A percentile compares a stretch with the other conserved stretches of the same genome.
These are phyloP conservation scores for Melieria picta DNA, from an alignment of 2,888 invertebrate species.

Conservation along the genomic window DNA sequence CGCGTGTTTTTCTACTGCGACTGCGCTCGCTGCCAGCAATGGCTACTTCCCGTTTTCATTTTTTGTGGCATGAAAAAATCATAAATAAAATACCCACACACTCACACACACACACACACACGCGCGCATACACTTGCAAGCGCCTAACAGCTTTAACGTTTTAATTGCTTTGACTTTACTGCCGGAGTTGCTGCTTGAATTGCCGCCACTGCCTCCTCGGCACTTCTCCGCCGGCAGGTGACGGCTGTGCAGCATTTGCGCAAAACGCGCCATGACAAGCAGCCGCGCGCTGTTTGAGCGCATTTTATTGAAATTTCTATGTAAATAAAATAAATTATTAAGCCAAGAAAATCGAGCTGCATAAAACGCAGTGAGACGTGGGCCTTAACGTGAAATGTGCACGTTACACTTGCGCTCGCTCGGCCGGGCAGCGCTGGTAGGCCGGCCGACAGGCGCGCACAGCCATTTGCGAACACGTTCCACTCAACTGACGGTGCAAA, in stretches of 20 bases:
- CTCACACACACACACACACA: background rate
- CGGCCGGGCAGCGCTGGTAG: background rate
- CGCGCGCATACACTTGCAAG: background rate
- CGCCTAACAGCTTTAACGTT: background rate
- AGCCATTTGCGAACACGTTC: slow-evolving; percentile 8
- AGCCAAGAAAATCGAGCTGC: background rate
- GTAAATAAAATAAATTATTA: slow-evolving; percentile 32
- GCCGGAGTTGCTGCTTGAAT: background rate
- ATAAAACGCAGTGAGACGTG: background rate
- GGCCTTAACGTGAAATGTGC: background rate
- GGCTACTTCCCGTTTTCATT: no score
- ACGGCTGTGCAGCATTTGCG: background rate
- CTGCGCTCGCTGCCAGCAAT: no score
- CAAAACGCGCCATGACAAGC: slow-evolving; percentile 2
- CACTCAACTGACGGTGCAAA: slow-evolving; percentile 39
- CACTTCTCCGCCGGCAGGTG: background rate
- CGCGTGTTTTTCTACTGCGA: no score
- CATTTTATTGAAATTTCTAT: slow-evolving; percentile 33
- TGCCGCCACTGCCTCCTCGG: slow-evolving; percentile 1
- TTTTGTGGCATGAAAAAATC: no score
- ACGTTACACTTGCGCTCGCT: background rate
- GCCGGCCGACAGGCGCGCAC: background rate
- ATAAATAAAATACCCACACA: slow-evolving; percentile 9
- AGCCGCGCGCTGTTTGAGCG: background rate
- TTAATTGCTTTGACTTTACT: background rate